Conservation (phyloP, 2,888 invertebrate species). For the Phaonia tiefii region DNA sequence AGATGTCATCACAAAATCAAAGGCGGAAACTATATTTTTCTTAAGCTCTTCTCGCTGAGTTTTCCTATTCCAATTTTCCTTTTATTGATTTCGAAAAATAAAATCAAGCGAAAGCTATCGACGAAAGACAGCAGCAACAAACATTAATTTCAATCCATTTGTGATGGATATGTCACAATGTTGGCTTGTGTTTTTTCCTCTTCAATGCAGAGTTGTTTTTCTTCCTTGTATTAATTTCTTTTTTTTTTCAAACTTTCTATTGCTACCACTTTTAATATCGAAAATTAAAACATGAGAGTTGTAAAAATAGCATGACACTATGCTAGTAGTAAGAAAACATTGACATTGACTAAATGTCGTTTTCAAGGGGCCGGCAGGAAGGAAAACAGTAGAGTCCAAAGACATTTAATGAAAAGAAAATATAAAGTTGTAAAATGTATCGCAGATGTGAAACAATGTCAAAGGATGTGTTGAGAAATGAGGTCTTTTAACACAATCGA, state of each 20-base stretch:
- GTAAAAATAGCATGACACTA: conserved; percentile 26
- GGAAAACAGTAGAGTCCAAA: not conserved
- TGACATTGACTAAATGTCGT: conserved; percentile 21
- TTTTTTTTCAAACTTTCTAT: too few relatives aligned
- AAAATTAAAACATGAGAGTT: not conserved
- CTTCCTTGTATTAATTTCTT: not conserved
- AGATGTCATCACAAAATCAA: not conserved
- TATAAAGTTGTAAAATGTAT: not conserved
- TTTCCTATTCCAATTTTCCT: too few relatives aligned
- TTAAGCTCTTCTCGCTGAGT: too few relatives aligned
- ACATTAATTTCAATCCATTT: too few relatives aligned
- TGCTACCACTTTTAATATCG: not conserved
- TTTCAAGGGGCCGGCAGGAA: not conserved
- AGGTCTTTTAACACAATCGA: too few relatives aligned
- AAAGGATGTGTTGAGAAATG: too few relatives aligned
- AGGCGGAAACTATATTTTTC: not conserved
- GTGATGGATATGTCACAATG: not conserved
- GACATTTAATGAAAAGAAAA: conserved; percentile 15
- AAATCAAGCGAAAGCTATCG: too few relatives aligned
- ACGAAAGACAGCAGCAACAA: not conserved
- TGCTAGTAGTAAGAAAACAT: conserved; percentile 1
- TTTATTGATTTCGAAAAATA: too few relatives aligned
- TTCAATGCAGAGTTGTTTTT: not conserved
- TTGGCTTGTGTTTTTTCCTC: not conserved
- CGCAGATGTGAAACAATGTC: too few relatives aligned